Evolutionary conservation across 2,113 vertebrate genomes (phyloP).

Genomic region (Elephas maximus): DNA sequence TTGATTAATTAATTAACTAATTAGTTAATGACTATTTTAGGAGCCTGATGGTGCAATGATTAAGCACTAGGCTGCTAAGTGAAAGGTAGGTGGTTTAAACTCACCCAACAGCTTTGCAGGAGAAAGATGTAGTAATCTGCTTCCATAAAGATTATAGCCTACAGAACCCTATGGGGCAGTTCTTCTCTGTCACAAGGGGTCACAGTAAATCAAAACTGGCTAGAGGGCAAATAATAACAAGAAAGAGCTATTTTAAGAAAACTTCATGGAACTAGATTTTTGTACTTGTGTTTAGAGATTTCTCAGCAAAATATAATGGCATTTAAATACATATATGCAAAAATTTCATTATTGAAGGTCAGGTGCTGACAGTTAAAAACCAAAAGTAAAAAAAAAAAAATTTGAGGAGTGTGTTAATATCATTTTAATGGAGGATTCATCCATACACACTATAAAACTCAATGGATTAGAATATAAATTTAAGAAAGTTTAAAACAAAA

Average conservation of each 20-base stretch:
- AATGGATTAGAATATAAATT: background rate
- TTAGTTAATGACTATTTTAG: too few relatives aligned
- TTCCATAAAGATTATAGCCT: too few relatives aligned
- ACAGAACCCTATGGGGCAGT: background rate
- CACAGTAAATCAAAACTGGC: background rate
- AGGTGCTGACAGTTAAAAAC: background rate
- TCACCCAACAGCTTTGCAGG: too few relatives aligned
- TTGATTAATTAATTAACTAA: background rate
- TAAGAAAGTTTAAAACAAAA: background rate
- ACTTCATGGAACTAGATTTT: background rate
- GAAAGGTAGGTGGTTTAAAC: too few relatives aligned
- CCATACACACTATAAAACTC: background rate
- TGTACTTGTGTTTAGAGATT: background rate
- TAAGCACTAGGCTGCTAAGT: too few relatives aligned
- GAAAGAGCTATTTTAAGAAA: background rate
- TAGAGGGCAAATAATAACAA: background rate
- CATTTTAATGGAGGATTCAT: background rate
- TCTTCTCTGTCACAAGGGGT: background rate
- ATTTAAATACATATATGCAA: background rate
- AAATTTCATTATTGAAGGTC: background rate
- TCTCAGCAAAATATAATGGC: background rate
- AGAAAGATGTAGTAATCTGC: too few relatives aligned
- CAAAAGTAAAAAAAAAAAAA: background rate
- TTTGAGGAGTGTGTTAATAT: background rate
- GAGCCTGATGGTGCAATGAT: too few relatives aligned